Evolutionary conservation across 2,113 vertebrate genomes (phyloP), one percentile per base, ranked within the genome.

Genomic region (Sinocyclocheilus anophthalmus): DNA sequence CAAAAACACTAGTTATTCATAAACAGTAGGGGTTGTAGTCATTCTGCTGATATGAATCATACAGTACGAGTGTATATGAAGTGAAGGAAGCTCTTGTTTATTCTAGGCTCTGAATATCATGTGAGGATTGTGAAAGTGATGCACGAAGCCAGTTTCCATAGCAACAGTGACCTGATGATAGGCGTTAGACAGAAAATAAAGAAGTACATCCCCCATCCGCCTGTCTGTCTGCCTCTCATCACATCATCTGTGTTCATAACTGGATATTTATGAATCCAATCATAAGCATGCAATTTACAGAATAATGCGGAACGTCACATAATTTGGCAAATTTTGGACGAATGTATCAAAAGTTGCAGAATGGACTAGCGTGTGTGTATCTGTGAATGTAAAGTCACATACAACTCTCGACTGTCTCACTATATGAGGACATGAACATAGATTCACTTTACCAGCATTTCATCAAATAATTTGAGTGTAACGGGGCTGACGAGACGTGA

Each of bases 61-160:
- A 3, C 26, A 4, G 69, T 76, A 26, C 26, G 37, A 30, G 22
- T 61, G 14, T 11, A 2, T 24, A 11, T 42, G 11, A 18, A 61
- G 18, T 2, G 1, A 42, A 10, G 5, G 26, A 63, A 5, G 67
- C 16, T 63, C 37, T 53, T 37, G 63, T 57, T 53, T 37, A 63
- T 37, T 37, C 30, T 14, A 33, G 59, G 26, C 12, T 59, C 30
- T 69, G 30, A 18, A 39, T 1, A 61, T 80, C 18, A 26, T 3
- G 18, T 37, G 42, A 55, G 8, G 42, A 55, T 39, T 69, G 70
- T 61, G 50, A 42, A 42, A 26, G 48, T 75, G 83, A 39, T 61
- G 26, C 26, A 75, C 3, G 33, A 18, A 72, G 69, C 59, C 81
- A 81, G 88, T 88, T 88, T 81, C 87, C 77, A 88, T 88, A 69